Evolutionary conservation across 23 tunicate genomes (phyloP).

Genomic region (Oikopleura dioica): DNA sequence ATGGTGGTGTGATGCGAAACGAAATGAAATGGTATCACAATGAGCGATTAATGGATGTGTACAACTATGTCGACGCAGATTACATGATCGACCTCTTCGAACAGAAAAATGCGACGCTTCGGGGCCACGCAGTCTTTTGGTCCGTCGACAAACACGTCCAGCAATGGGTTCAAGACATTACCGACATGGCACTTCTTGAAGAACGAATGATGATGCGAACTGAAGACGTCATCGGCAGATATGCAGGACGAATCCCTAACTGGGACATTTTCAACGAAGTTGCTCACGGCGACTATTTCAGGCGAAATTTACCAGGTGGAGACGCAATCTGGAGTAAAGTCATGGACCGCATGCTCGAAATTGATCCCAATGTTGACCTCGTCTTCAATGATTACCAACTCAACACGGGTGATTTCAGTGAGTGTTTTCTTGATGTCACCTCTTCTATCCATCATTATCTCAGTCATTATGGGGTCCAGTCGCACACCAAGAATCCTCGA

Average conservation of each 20-base stretch:
- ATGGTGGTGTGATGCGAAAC: conserved; percentile 4
- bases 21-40: conserved; percentile 14
- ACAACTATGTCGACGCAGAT: background rate
- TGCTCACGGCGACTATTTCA: background rate
- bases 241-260: conserved; percentile 1
- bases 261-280: conserved; percentile 11
- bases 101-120: background rate
- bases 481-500: background rate
- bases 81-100: background rate
- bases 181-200: background rate
- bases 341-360: background rate
- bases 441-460: background rate
- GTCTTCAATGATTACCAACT: conserved; percentile 13
- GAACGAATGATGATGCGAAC: background rate
- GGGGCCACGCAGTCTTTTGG: conserved; percentile 12
- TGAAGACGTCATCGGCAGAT: background rate
- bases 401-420: background rate
- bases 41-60: background rate
- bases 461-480: background rate
- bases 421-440: background rate
- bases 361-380: background rate
- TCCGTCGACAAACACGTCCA: conserved; percentile 10
- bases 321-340: background rate
- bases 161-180: background rate
- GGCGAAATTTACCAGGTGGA: background rate